These are phyloP conservation scores for Ctenodactylus gundi DNA, from an alignment of 2,113 vertebrate genomes.

Conservation along the genomic window DNA sequence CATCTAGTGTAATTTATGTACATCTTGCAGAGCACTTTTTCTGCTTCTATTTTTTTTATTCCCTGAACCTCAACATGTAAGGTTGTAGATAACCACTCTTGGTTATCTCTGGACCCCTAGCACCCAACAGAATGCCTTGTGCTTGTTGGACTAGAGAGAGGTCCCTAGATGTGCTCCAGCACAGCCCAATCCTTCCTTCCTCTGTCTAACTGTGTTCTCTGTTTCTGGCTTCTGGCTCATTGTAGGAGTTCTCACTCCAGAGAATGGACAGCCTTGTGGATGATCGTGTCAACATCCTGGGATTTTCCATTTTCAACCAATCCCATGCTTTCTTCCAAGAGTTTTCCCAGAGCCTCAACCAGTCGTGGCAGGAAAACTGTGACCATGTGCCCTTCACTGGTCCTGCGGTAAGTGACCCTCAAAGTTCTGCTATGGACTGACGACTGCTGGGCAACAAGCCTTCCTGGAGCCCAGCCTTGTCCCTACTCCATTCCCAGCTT, in stretches of 20 bases:
- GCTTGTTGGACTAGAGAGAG: not conserved
- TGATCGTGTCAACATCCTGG: slow-evolving; percentile 94
- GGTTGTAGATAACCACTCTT: not conserved
- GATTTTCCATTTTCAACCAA: slow-evolving; percentile 98
- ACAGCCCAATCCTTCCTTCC: accelerated
- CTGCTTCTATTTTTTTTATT: not conserved
- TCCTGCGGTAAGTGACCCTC: slow-evolving; percentile 89
- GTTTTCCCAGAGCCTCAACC: slow-evolving; percentile 96
- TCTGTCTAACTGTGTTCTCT: slow-evolving; percentile 63
- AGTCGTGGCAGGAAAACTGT: slow-evolving; percentile 99
- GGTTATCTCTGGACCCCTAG: not conserved
- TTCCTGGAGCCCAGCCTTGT: not conserved
- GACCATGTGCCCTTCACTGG: slow-evolving; percentile 96
- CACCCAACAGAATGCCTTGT: not conserved
- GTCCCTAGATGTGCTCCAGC: accelerated
- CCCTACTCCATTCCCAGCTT: not conserved
- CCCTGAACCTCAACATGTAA: not conserved
- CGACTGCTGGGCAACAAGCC: no score
- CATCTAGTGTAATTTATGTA: no score
- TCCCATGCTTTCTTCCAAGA: slow-evolving; percentile 97
- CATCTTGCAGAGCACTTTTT: not conserved
- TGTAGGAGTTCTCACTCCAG: slow-evolving; percentile 95
- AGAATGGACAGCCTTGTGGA: slow-evolving; percentile 91
- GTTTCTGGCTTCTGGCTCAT: slow-evolving; percentile 30
- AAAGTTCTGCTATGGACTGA: accelerated